Evolutionary conservation across 1,140 invertebrate genomes (phyloP).

Genomic region (Pantala flavescens): DNA sequence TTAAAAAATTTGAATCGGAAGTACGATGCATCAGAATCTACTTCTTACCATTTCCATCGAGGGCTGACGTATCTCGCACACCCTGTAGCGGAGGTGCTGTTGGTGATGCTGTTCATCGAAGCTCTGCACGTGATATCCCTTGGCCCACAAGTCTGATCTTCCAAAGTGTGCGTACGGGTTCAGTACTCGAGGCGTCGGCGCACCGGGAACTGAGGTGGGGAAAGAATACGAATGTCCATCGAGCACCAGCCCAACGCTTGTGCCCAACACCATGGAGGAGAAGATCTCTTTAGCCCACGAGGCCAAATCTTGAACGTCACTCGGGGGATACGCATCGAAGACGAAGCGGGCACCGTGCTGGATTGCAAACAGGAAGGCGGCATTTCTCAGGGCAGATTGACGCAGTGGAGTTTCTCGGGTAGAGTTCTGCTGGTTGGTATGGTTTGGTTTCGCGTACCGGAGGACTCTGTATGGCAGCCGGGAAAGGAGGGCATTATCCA

Average conservation of each 20-base stretch:
- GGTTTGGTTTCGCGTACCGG: not conserved
- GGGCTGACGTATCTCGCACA: slow-evolving; percentile 24
- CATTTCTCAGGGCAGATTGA: slow-evolving; percentile 15
- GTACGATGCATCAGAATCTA: too few species aligned
- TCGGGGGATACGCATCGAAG: slow-evolving; percentile 19
- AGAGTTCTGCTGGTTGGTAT: not conserved
- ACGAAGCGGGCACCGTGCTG: slow-evolving; percentile 25
- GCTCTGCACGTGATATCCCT: slow-evolving; percentile 17
- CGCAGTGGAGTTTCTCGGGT: not conserved
- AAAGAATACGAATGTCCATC: slow-evolving; percentile 17
- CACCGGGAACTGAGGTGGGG: not conserved
- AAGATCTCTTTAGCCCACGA: not conserved
- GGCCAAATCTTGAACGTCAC: not conserved
- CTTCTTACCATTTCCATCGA: slow-evolving; percentile 24
- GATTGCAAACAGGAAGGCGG: slow-evolving; percentile 23
- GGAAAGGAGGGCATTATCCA: not conserved
- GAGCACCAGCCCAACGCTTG: slow-evolving; percentile 22
- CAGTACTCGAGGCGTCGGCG: slow-evolving; percentile 16
- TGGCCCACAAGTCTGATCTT: slow-evolving; percentile 22
- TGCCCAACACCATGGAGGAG: slow-evolving; percentile 17
- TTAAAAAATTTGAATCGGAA: too few species aligned
- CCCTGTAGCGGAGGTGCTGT: slow-evolving; percentile 19
- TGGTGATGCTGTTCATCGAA: slow-evolving; percentile 2
- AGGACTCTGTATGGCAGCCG: not conserved
- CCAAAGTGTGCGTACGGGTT: slow-evolving; percentile 25